Evolutionary conservation across 2,888 invertebrate genomes (phyloP), one percentile per base, ranked within the genome.

Genomic region (Eupithecia pulchellata): DNA sequence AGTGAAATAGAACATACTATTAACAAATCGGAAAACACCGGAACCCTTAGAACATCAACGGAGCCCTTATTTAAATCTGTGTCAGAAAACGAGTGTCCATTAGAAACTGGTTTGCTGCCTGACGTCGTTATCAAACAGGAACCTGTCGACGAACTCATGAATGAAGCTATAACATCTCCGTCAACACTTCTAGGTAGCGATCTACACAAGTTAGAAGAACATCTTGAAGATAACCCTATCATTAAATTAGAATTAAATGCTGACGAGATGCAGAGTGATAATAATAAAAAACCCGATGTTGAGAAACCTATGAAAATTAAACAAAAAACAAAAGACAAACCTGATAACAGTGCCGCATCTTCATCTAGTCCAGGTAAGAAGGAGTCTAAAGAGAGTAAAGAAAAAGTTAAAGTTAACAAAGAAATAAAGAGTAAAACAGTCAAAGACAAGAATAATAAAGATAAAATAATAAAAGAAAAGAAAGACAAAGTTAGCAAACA

Each of bases 71-170:
- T 79, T 58, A 75, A 79, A 57, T 17, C 64, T 1, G 25, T 61
- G 14, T 64, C 69, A 30, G 81, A 81, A 64, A 62, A 68, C 14
- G 61, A 71, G 62, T 52, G 79, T 20, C n/a, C 71, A n/a, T 74
- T 42, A 14, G 42, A 32, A 64, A 25, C 66, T 47, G 25, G 25
- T 13, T 32, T 71, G 20, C 69, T 73, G 29, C 39, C 69, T 27
- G 71, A 77, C 60, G 36, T 85, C 60, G 67, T 81, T 39, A 84
- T 87, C n/a, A 88, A 87, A 76, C 82, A 93, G 82, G 93, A 94
- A 79, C 93, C 93, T 5, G 55, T 90, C 11, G 92, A 93, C 75
- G 88, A 92, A 75, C 73, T 82, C 60, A 79, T 72, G 55, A 73
- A 71, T 74, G 78, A 81, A 68, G 74, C 71, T 69, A 75, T 76